Evolutionary conservation across 2,888 invertebrate genomes (phyloP), one percentile per base, ranked within the genome.

Genomic region (Agrotis exclamationis): DNA sequence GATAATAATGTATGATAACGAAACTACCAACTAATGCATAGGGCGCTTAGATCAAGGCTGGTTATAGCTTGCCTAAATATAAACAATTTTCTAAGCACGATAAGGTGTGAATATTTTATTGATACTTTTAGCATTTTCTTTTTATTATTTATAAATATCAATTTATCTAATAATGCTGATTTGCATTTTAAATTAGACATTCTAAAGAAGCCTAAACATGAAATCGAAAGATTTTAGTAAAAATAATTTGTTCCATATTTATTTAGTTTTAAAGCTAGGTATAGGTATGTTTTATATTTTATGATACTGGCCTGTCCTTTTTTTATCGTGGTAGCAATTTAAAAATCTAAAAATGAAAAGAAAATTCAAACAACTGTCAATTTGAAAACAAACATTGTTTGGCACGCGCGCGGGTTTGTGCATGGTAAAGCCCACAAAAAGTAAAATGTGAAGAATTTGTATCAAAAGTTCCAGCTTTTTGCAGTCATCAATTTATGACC

Each of bases 61-160:
- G n/a, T n/a, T n/a, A n/a, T n/a, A 22, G 45, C 6, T 6, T 45
- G 3, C 39, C 4, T 67, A n/a, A 22, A 56, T 20, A 11, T 24
- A 56, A 24, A 39, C 9, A 6, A 39, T 47, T 24, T n/a, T 50
- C 47, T 33, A 28, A 70, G 18, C 20, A 48, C 11, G 16, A 44
- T 57, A 18, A 48, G 39, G 16, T 24, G 54, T 24, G 24, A 48
- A 44, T 44, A 20, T 70, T 48, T 24, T n/a, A n/a, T n/a, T n/a
- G n/a, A n/a, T n/a, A n/a, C n/a, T 0, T 24, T 56, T 14, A 9
- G 18, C 67, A 13, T 44, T 50, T n/a, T n/a, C n/a, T n/a, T n/a
- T n/a, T n/a, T n/a, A n/a, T n/a, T 47, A 24, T 51, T 66, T 44
- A 39, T n/a, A 20, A 20, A 16, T 1, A 28, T 1, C n/a, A 7